phyloP scores from a whole-genome alignment of 2,888 invertebrate genomes.

The Lutraria lutraria region DNA sequence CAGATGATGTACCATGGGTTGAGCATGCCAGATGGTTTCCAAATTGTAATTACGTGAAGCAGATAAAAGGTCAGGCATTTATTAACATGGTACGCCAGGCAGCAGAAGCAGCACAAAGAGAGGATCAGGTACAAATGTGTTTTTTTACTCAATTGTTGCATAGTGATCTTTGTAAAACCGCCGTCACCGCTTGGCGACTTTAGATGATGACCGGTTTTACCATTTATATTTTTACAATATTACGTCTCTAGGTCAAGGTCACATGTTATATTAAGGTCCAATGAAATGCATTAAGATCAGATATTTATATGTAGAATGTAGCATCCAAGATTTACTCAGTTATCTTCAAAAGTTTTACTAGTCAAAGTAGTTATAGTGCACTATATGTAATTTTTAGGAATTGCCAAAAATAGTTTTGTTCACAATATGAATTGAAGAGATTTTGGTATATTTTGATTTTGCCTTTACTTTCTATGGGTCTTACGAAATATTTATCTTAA shows the following conservation, averaged over 20 bases:
- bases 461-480: background rate
- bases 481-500: too few relatives aligned
- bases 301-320: background rate
- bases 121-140: slow-evolving; percentile 18
- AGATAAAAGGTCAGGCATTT: slow-evolving; percentile 65
- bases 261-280: background rate
- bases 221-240: background rate
- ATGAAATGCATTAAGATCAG: background rate
- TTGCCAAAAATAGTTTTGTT: too few relatives aligned
- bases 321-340: background rate
- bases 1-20: slow-evolving; percentile 72
- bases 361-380: too few relatives aligned
- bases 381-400: too few relatives aligned
- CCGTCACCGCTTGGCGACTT: background rate
- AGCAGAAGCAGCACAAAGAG: slow-evolving; percentile 25
- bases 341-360: too few relatives aligned
- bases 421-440: too few relatives aligned
- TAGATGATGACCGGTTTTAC: background rate
- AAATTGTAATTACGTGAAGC: slow-evolving; percentile 62
- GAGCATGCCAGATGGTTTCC: slow-evolving; percentile 74
- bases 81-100: slow-evolving; percentile 65
- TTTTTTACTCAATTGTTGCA: background rate
- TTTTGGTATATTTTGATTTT: background rate
- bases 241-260: background rate
- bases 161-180: background rate